Evolutionary conservation across 1,140 invertebrate species (phyloP), one percentile per base, ranked within the genome.

Genomic region (Eufriesea mexicana): DNA sequence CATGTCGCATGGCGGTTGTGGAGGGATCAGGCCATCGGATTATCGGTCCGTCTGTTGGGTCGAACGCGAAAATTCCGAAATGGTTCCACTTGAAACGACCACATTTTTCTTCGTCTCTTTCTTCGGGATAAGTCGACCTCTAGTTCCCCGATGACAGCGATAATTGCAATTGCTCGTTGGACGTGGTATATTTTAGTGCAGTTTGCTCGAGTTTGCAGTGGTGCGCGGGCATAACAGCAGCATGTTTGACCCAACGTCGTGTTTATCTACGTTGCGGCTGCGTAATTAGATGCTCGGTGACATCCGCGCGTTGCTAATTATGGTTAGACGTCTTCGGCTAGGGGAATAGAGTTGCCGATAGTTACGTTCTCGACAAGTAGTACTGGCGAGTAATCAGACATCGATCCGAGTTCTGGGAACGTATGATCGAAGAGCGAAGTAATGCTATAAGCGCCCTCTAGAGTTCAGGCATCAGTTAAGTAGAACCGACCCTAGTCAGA

Each of bases 1-100:
- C 84, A 61, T 84, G 86, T 81, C 80, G 78, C 70, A 75, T 79
- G 75, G 73, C n/a, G 71, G 77, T 84, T 84, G 84, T 74, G 67
- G 62, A 79, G 66, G 70, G 75, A 80, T 84, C 51, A 51, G 67
- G 35, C 35, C 71, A 73, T 79, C 55, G 78, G 78, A 86, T 89
- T 89, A 89, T 86, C 74, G 67, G 54, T 20, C 20, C 61, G 57
- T 82, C 84, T 82, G 78, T 35, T 45, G 59, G 70, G 86, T 80
- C 72, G 68, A 86, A 85, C 47, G 74, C 71, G 6, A 20, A 49
- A 35, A 49, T 5, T n/a, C 28, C 16, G 42, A 20, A 49, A 61
- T 20, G 16, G 16, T 5, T 18, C 5, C 14, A 20, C 16, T 2
- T 62, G 23, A 2, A 45, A 67, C 6, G n/a, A 6, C 1, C 14